These are phyloP conservation scores for Bombus waltoni DNA, from an alignment of 1,140 invertebrate genomes.

Conservation along the genomic window DNA sequence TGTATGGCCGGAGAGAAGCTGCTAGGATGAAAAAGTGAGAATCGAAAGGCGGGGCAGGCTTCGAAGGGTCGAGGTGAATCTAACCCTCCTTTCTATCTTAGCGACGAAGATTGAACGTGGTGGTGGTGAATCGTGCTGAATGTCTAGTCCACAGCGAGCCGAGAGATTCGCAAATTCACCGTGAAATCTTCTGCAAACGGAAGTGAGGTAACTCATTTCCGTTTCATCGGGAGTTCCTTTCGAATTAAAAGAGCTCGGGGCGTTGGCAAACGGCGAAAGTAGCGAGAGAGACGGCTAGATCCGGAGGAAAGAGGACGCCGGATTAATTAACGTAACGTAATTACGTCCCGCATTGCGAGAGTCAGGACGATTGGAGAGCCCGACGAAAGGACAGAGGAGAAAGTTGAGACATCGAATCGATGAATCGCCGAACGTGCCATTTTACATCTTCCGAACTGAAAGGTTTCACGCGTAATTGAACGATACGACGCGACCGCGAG, in stretches of 20 bases:
- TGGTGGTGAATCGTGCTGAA: conserved; percentile 53
- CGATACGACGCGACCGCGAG: background rate
- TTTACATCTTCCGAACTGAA: background rate
- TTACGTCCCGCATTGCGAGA: conserved; percentile 60
- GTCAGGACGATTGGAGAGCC: conserved; percentile 42
- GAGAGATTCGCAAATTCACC: conserved; percentile 67
- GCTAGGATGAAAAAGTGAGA: background rate
- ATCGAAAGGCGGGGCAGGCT: background rate
- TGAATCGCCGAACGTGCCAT: conserved; percentile 4
- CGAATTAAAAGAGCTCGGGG: conserved; percentile 63
- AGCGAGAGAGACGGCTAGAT: conserved; percentile 13
- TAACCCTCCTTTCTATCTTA: background rate
- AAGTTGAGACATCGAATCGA: conserved; percentile 47
- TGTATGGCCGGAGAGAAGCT: background rate
- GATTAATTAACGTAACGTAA: conserved; percentile 75
- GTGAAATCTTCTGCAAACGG: conserved; percentile 74
- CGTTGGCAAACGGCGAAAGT: conserved; percentile 10
- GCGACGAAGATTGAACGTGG: conserved; percentile 50
- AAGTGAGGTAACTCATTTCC: conserved; percentile 74
- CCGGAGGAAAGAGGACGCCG: conserved; percentile 39
- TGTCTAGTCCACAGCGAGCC: conserved; percentile 27
- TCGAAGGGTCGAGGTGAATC: background rate
- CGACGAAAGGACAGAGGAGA: conserved; percentile 8
- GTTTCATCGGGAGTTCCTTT: conserved; percentile 65
- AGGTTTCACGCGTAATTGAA: conserved; percentile 8